A percentile compares a stretch with the other conserved stretches of the same genome.
Evolutionary conservation across 2,888 invertebrate genomes (phyloP).

Genomic region (Lissonota sp.): DNA sequence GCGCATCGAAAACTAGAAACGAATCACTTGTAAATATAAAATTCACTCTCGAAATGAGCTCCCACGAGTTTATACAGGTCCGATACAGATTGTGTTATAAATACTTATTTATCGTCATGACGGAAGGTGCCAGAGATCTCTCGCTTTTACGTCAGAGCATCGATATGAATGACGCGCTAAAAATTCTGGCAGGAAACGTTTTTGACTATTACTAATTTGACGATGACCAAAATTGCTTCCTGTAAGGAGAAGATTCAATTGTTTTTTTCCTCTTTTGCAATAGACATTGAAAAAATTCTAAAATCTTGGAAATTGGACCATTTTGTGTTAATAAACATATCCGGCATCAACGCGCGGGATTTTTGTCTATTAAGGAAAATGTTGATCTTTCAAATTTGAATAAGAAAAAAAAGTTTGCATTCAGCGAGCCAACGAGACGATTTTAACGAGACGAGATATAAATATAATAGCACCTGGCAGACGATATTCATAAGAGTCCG

Average conservation of each 20-base stretch:
- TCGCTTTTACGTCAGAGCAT: slow-evolving; percentile 71
- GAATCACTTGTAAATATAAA: slow-evolving; percentile 53
- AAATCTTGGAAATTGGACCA: too few species aligned
- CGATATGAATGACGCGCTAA: slow-evolving; percentile 27
- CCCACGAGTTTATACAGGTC: slow-evolving; percentile 30
- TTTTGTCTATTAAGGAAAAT: too few species aligned
- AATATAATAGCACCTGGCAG: slow-evolving; percentile 20
- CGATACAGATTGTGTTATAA: slow-evolving; percentile 70
- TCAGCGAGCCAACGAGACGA: slow-evolving; percentile 7
- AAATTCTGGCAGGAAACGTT: slow-evolving; percentile 40
- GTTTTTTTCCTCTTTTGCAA: too few species aligned
- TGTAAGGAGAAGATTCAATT: too few species aligned
- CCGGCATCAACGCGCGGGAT: too few species aligned
- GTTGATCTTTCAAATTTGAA: background rate
- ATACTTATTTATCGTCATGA: slow-evolving; percentile 76
- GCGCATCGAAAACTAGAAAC: too few species aligned
- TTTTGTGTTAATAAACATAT: too few species aligned
- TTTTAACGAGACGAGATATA: slow-evolving; percentile 19
- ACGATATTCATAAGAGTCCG: slow-evolving; percentile 19
- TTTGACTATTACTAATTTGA: too few species aligned
- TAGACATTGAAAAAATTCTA: too few species aligned
- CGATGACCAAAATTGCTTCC: too few species aligned
- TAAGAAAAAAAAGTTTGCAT: background rate
- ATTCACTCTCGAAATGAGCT: slow-evolving; percentile 14
- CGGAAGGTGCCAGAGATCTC: slow-evolving; percentile 71